phyloP scores from a whole-genome alignment of 2,113 vertebrate species.

The Amphiprion ocellaris region DNA sequence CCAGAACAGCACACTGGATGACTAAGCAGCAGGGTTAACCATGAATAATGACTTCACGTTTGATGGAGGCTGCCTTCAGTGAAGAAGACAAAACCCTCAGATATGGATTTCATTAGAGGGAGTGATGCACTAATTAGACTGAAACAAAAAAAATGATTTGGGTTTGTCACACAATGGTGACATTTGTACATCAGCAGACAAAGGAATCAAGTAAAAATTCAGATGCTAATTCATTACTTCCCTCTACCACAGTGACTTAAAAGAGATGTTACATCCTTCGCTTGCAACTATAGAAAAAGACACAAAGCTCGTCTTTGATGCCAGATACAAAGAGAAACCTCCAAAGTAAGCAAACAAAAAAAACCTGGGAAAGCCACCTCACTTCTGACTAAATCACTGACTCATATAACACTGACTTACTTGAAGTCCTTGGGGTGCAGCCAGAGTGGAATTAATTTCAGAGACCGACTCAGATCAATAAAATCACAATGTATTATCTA shows the following conservation, averaged over 20 bases:
- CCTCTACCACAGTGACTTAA: too few species aligned
- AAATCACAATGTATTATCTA: slow-evolving; percentile 60
- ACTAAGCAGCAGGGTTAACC: slow-evolving; percentile 57
- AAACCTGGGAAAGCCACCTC: slow-evolving; percentile 27
- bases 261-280: too few species aligned
- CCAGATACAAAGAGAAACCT: background rate
- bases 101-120: slow-evolving; percentile 24
- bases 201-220: too few species aligned
- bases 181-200: background rate
- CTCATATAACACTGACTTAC: slow-evolving; percentile 46
- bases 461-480: slow-evolving; percentile 58
- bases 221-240: too few species aligned
- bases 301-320: slow-evolving; percentile 1
- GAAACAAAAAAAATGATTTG: background rate
- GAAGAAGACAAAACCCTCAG: slow-evolving; percentile 4
- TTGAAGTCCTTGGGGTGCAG: slow-evolving; percentile 38
- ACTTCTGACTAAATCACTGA: slow-evolving; percentile 40
- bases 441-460: slow-evolving; percentile 60
- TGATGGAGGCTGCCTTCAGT: slow-evolving; percentile 35
- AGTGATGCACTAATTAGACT: slow-evolving; percentile 18
- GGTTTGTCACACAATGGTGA: slow-evolving; percentile 1
- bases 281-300: background rate
- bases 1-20: slow-evolving; percentile 31
- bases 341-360: background rate
- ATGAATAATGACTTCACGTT: slow-evolving; percentile 52